Evolutionary conservation across 2,797 vertebrate genomes (phyloP).

Genomic region (Microcaecilia unicolor): DNA sequence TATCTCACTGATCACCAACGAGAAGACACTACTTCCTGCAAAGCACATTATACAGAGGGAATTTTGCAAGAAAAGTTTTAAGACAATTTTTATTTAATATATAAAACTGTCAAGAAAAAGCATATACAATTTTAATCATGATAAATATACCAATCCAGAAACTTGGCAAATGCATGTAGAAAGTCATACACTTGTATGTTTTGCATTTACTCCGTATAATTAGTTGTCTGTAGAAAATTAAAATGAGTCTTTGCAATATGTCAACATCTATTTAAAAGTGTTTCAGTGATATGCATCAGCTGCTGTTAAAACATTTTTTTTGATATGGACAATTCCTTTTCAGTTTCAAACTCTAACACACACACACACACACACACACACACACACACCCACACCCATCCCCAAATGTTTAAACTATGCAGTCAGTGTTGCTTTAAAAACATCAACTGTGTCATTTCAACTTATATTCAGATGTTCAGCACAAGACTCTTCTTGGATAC

Average conservation of each 20-base stretch:
- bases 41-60: too few relatives aligned
- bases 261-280: conserved; percentile 5
- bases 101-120: conserved; percentile 25
- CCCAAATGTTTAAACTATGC: too few relatives aligned
- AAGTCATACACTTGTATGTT: neutral
- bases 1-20: too few relatives aligned
- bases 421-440: too few relatives aligned
- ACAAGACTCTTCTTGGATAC: too few relatives aligned
- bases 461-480: too few relatives aligned
- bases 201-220: neutral
- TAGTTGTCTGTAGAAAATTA: conserved; percentile 14
- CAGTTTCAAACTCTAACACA: neutral
- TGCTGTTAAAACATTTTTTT: conserved; percentile 2
- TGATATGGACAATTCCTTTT: conserved; percentile 5
- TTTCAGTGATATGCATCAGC: conserved; percentile 1
- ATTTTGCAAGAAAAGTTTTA: conserved; percentile 12
- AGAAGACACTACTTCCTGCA: too few relatives aligned
- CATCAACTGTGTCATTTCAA: too few relatives aligned
- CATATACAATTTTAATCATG: conserved; percentile 17
- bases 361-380: too few relatives aligned
- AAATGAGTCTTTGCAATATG: conserved; percentile 15
- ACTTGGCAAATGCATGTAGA: neutral
- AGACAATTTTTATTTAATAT: conserved; percentile 34
- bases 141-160: conserved; percentile 16
- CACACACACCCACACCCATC: too few relatives aligned